Evolutionary conservation across 2,113 vertebrate species (phyloP).

Genomic region (Leiothrix lutea): DNA sequence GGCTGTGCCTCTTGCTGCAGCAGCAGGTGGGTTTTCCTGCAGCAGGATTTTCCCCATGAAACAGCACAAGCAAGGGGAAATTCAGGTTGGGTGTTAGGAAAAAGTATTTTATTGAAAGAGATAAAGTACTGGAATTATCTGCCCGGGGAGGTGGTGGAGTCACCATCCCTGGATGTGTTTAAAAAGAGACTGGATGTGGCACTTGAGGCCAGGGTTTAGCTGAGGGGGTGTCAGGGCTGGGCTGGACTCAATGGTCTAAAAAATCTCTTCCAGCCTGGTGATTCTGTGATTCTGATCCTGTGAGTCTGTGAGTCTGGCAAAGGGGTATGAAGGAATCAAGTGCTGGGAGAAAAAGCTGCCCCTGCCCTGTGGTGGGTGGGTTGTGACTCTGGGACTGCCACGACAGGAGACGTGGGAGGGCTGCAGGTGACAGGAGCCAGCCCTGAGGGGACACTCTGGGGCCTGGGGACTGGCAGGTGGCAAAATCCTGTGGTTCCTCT

Average conservation of each 20-base stretch:
- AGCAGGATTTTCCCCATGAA: accelerated
- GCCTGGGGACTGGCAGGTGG: background rate
- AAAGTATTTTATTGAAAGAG: background rate
- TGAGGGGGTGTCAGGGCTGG: background rate
- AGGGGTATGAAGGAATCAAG: accelerated
- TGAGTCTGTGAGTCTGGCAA: too few species aligned
- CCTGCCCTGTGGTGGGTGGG: accelerated
- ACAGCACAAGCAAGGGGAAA: background rate
- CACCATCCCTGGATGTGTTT: background rate
- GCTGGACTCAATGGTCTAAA: background rate
- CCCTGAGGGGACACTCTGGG: background rate
- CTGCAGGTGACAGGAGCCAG: background rate
- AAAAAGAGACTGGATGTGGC: background rate
- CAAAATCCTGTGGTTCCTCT: background rate
- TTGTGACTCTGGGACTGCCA: background rate
- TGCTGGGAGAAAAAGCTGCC: background rate
- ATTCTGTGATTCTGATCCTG: background rate
- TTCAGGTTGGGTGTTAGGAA: background rate
- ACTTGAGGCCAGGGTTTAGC: background rate
- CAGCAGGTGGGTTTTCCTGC: background rate
- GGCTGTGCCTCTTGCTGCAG: background rate
- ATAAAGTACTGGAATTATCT: background rate
- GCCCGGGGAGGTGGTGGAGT: background rate
- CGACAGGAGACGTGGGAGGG: background rate
- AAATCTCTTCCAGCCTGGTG: background rate